Base-by-base conservation (phyloP, 2,888 invertebrate species). In the Dryococelus australis region DNA sequence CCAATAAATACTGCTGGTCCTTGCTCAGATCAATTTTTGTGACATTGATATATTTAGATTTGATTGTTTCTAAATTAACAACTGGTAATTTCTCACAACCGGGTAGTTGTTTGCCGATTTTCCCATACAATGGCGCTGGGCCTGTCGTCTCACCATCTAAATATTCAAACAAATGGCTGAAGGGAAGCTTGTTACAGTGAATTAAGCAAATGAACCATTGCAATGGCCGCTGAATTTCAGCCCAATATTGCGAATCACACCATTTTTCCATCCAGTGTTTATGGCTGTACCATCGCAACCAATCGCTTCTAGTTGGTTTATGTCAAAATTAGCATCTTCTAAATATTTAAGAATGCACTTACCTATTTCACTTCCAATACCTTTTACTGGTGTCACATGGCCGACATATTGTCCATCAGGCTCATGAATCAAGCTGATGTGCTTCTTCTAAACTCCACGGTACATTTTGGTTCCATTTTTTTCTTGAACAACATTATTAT, bases 41-140 rank as follows among this genome's bases (percentile, higher is more conserved):
- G 16, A 85, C 27, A 47, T 13, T 28, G 13, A 3, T n/a, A 9
- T 28, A 8, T 65, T 85, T 85, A 80, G 80, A 84, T 47, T 43
- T 10, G 3, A 84, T 43, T 35, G 43, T 16, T 51, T 86, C 47
- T 80, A 87, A 87, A 8, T 85, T 53, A 26, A 88, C 79, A 43
- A 85, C 85, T 43, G 84, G 84, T 53, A 87, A 79, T 0, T 87
- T 83, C 86, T 89, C 88, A 87, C 90, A 90, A 79, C 4, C 87
- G 27, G 85, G 85, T 43, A 90, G 85, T 16, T 16, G 16, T 89
- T 90, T 91, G 85, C 90, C 90, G n/a, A 91, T 89, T 85, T 89
- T 88, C 16, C 90, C 90, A 26, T 88, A 88, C 88, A 89, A 91
- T 26, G 86, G 5, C 12, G 85, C n/a, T 65, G 24, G 65, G 10